phyloP scores from a whole-genome alignment of 2,888 invertebrate species.

The Neoscelio sp. region DNA sequence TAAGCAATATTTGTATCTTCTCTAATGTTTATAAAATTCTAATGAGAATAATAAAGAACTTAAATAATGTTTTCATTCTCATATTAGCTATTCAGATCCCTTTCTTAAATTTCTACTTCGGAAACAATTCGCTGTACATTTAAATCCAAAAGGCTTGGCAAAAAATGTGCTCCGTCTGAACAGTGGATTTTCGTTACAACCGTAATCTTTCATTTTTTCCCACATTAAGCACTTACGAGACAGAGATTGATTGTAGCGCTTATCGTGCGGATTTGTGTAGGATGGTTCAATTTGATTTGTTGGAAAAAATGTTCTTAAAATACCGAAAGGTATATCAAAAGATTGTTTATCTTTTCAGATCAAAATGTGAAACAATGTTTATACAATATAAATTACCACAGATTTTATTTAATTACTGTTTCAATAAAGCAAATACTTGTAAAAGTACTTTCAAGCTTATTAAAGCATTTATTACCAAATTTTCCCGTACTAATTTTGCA shows the following conservation, averaged over 20 bases:
- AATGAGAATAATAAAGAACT: no score
- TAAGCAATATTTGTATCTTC: no score
- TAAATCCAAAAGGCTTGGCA: background rate
- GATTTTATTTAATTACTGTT: background rate
- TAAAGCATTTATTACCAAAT: no score
- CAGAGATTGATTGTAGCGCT: conserved; percentile 46
- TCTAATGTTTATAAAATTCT: no score
- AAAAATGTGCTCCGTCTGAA: conserved; percentile 9
- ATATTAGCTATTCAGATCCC: no score
- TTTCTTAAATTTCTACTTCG: no score
- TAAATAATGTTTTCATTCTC: no score
- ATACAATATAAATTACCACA: no score
- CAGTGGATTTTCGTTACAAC: conserved; percentile 35
- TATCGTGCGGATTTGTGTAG: conserved; percentile 29
- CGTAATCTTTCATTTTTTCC: conserved; percentile 38
- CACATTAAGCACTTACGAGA: conserved; percentile 42
- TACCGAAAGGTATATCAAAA: conserved; percentile 5
- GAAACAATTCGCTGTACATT: no score
- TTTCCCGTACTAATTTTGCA: no score
- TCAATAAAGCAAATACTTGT: conserved; percentile 1
- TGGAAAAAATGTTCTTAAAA: conserved; percentile 21
- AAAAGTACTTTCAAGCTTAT: no score
- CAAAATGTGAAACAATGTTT: no score
- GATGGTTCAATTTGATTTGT: conserved; percentile 32
- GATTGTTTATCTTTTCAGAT: background rate